Evolutionary conservation across 1,140 invertebrate genomes (phyloP).

Genomic region (Calliphora vicina): DNA sequence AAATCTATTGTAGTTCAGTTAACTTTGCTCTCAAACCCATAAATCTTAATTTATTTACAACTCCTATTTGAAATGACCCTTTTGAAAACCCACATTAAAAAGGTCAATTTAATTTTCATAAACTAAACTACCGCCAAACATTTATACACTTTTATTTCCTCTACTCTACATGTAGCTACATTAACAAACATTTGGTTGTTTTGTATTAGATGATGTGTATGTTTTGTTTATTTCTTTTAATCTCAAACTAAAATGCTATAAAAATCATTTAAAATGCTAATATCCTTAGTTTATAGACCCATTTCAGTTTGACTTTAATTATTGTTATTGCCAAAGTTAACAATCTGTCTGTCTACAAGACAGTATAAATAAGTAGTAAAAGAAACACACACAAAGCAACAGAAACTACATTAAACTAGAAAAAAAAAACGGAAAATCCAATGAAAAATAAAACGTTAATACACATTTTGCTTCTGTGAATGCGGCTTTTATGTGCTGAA

Average conservation of each 20-base stretch:
- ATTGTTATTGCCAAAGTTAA: conserved; percentile 62
- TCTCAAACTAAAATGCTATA: conserved; percentile 4
- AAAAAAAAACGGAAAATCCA: not conserved
- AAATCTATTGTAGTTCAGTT: too few species aligned
- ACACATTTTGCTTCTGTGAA: not conserved
- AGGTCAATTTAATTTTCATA: conserved; percentile 25
- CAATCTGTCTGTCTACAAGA: conserved; percentile 49
- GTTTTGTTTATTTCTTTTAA: not conserved
- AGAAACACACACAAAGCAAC: not conserved
- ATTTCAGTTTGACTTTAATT: conserved; percentile 62
- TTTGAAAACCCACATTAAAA: not conserved
- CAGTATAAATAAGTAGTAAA: conserved; percentile 12
- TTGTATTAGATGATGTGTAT: not conserved
- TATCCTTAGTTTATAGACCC: conserved; percentile 55
- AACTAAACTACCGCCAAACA: not conserved
- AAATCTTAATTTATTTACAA: not conserved
- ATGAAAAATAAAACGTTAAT: not conserved
- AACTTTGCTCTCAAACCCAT: not conserved
- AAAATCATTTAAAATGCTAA: conserved; percentile 62
- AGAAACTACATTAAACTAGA: not conserved
- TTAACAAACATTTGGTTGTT: not conserved
- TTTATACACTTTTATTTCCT: too few species aligned
- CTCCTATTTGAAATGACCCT: not conserved
- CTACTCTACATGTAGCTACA: too few species aligned
- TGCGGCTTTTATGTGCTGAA: not conserved